Base-by-base conservation (phyloP, 2,888 invertebrate genomes). In the Himalopsyche anomala region DNA sequence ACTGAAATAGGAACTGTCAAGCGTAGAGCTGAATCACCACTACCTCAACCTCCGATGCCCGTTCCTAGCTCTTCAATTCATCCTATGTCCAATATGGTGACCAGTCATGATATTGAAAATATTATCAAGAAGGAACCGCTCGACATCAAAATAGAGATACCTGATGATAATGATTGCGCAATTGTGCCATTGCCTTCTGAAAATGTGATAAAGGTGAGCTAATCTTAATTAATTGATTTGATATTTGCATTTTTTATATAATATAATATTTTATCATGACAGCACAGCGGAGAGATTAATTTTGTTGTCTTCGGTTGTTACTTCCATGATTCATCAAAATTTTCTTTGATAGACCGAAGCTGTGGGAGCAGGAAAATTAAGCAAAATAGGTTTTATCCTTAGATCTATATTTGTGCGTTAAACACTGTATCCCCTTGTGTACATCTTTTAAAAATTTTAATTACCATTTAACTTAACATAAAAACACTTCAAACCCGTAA, bases 41-140 rank as follows among this genome's bases (percentile, higher is more conserved):
- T 85, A 12, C 85, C 84, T 38, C 84, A 54, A 9, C 85, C 87
- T 17, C n/a, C 54, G n/a, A 83, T 87, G 19, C 84, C 82, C n/a
- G 45, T 81, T 12, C 81, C 82, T 5, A 80, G 80, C 5, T 51
- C 82, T 19, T 56, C 81, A 0, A 28, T 80, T 15, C 40, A 19
- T 5, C 82, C 88, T 12, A 51, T 62, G 15, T 80, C 79, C 19
- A 82, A 69, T 38, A 82, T 87, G 12, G 74, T 56, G 54, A 54
- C 85, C 28, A 84, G 55, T 9, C 85, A 45, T 11, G 55, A 83
- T 51, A 79, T 83, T 69, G 74, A 74, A 12, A 74, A 74, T 36
- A 84, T 86, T 51, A 90, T 92, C 12, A 91, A 91, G 86, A 74
- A 91, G 19, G 92, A 91, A 85, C 89, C 90, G 0, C 89, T 90